Evolutionary conservation across 2,888 invertebrate species (phyloP), one percentile per base, ranked within the genome.

Genomic region (Pseudococcus jackbeardsleyi): DNA sequence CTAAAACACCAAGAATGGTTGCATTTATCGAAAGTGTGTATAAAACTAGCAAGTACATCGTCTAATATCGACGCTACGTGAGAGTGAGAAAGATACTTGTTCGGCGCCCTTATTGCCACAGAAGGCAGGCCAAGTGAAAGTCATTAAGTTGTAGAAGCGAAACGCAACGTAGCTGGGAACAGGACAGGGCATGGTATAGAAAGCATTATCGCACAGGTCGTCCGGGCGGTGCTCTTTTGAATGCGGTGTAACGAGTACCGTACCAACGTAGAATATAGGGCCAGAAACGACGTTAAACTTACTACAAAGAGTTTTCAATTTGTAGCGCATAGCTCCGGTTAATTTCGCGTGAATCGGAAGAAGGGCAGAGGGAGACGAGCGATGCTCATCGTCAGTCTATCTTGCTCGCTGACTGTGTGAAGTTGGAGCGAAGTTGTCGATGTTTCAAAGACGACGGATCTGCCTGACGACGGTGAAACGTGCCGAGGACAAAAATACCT

Each of bases 201-300:
- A 54, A 54, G 54, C n/a, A n/a, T 54, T 54, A 54, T 54, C 50
- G 12, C 50, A 50, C 50, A 50, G 50, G 54, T 54, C 17, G 54
- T 54, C 54, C 54, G 54, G 54, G 54, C n/a, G 54, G 54, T 54
- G 54, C 54, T 54, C 54, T 54, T 54, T 54, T 54, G 54, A 54
- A 54, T 54, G 54, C 12, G 8, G 54, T 54, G n/a, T 50, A 54
- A 54, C n/a, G 17, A n/a, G 54, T n/a, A 54, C 54, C n/a, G n/a
- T 15, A 50, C 12, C 0, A 50, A 50, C 48, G 48, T 9, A 42
- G 42, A 42, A 42, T 50, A 54, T n/a, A n/a, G 54, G 54, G 54
- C 54, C 54, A 54, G n/a, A 54, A 54, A 15, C 54, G 54, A 54
- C 4, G 54, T 54, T 54, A 54, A 54, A 54, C 54, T 54, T 54